Evolutionary conservation across 2,888 invertebrate genomes (phyloP).

Genomic region (Flexamia atlantica): DNA sequence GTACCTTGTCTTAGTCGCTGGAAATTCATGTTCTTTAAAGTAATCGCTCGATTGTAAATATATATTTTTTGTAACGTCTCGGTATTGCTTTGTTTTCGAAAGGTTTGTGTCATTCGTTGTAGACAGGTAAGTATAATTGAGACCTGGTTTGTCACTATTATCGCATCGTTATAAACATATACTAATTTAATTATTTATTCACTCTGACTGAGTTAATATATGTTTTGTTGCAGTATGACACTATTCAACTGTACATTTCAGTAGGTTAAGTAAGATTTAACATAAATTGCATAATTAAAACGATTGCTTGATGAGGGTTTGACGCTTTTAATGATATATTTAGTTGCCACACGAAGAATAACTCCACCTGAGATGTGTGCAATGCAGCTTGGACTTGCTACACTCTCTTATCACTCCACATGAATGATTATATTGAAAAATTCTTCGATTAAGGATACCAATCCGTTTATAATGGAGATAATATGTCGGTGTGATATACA

Average conservation of each 20-base stretch:
- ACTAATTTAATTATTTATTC: neutral
- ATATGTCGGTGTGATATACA: neutral
- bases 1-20: neutral
- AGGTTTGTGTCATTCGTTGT: neutral
- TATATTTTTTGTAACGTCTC: neutral
- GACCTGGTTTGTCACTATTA: neutral
- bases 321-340: constrained; percentile 1
- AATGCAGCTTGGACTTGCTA: neutral
- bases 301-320: neutral
- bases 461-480: too few species aligned
- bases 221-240: neutral
- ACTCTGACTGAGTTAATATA: neutral
- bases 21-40: neutral
- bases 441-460: too few species aligned
- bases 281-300: neutral
- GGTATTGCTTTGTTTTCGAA: neutral
- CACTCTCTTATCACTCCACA: too few species aligned
- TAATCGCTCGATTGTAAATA: neutral
- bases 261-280: neutral
- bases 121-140: neutral
- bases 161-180: too few species aligned
- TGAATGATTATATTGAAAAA: too few species aligned
- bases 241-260: neutral
- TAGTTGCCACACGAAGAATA: neutral
- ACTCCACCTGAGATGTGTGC: neutral